phyloP scores from a whole-genome alignment of 2,113 vertebrate genomes.

The Silurus glanis region DNA sequence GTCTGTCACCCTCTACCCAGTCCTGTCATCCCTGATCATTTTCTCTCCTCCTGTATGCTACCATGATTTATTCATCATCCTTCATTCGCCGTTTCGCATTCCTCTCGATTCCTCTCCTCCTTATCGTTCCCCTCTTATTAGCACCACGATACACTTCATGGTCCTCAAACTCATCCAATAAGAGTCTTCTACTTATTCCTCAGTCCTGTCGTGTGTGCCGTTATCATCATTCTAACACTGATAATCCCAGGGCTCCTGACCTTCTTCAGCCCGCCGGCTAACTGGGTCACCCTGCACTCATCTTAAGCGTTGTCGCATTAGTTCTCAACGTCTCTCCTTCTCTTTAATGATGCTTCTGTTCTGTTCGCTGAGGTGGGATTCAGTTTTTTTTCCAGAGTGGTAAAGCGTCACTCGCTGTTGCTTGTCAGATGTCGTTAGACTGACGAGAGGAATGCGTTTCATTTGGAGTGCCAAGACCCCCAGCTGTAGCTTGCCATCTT shows the following conservation, averaged over 20 bases:
- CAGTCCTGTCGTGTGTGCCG: neutral
- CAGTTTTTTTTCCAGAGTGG: neutral
- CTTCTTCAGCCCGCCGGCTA: slow-evolving; percentile 5
- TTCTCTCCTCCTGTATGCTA: neutral
- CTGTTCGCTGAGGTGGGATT: neutral
- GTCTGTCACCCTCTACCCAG: neutral
- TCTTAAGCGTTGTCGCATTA: neutral
- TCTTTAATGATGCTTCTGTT: slow-evolving; percentile 12
- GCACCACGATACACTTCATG: too few species aligned
- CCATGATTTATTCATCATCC: neutral
- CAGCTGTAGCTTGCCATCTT: neutral
- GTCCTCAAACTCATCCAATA: neutral
- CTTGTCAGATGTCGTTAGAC: slow-evolving; percentile 10
- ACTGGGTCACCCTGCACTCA: slow-evolving; percentile 4
- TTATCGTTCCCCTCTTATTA: neutral
- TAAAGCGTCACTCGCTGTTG: neutral
- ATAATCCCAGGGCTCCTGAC: slow-evolving; percentile 21
- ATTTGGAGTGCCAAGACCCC: neutral
- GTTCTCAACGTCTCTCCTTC: neutral
- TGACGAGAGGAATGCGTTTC: neutral
- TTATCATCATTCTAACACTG: slow-evolving; percentile 12
- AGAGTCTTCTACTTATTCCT: neutral
- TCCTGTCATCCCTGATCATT: neutral
- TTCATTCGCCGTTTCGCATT: neutral
- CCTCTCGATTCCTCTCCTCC: neutral